Base-by-base conservation (phyloP, 2,797 vertebrate genomes). In the Chelon auratus region DNA sequence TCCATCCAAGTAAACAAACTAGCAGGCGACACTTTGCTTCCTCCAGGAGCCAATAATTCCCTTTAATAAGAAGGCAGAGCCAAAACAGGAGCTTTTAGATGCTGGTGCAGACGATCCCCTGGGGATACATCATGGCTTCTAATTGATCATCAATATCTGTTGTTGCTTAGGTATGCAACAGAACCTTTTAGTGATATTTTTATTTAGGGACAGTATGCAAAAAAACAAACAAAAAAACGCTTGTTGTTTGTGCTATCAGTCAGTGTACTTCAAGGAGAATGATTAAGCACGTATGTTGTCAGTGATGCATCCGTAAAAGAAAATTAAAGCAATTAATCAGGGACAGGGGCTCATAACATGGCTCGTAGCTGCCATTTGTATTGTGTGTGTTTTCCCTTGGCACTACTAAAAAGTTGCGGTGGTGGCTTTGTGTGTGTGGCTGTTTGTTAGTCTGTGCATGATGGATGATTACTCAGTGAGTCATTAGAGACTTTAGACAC, bases 271-370 rank as follows among this genome's bases (percentile, higher is more conserved):
- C 40, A 24, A 73, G 37, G 33, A 62, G 43, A 75, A 72, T 37
- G 52, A 79, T 82, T 15, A 68, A 66, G 47, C 11, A 3, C 72
- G 78, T 70, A 58, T 68, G 67, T 72, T 82, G 73, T 76, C 65
- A 75, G 64, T 63, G 69, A 47, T 72, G 72, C 79, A 85, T 74
- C 77, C 78, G 82, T 55, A 78, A 77, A 80, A 87, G 66, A 37
- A 84, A 85, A 92, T 89, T 52, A 88, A 89, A 89, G 80, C 69
- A 74, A 85, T 89, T 82, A 78, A 84, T 91, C 85, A 84, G 57
- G 30, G 26, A 30, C n/a, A 18, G 65, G 22, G 24, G 40, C 69
- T 85, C 63, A 78, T 80, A 78, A 80, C 75, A 54, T 63, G 67
- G 65, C 74, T 68, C 62, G 70, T 74, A 72, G 62, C 65, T 79